Conservation (phyloP, 2,797 vertebrate species). For the Thaleichthys pacificus region DNA sequence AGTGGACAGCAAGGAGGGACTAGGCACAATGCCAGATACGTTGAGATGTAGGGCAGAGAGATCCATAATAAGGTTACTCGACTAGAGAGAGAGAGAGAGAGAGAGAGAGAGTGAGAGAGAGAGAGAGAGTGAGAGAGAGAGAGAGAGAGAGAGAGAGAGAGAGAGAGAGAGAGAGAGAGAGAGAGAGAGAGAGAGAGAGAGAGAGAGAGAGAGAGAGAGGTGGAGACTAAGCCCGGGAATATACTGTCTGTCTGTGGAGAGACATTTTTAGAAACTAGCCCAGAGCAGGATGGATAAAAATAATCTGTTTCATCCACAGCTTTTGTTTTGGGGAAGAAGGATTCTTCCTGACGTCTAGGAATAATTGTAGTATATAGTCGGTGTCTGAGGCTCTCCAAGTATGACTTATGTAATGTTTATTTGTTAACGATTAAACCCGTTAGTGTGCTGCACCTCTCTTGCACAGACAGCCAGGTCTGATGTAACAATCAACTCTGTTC, state of each 20-base stretch:
- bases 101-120: constrained; percentile 1
- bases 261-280: constrained; percentile 51
- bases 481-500: too few species aligned
- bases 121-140: constrained; percentile 9
- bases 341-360: background rate
- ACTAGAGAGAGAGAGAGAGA: constrained; percentile 32
- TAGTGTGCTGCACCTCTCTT: too few species aligned
- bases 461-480: too few species aligned
- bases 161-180: background rate
- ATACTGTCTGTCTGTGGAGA: constrained; percentile 10
- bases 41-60: constrained; percentile 52
- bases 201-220: background rate
- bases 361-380: background rate
- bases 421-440: too few species aligned
- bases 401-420: background rate
- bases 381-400: background rate
- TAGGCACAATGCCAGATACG: constrained; percentile 44
- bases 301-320: constrained; percentile 15
- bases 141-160: constrained; percentile 30
- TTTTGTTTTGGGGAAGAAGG: constrained; percentile 6
- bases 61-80: constrained; percentile 45
- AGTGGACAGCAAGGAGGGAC: constrained; percentile 56
- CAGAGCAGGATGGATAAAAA: constrained; percentile 43
- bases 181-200: constrained; percentile 27
- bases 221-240: constrained; percentile 18